Conservation (phyloP, 2,113 vertebrate genomes). For the Trematocara marginatum region DNA sequence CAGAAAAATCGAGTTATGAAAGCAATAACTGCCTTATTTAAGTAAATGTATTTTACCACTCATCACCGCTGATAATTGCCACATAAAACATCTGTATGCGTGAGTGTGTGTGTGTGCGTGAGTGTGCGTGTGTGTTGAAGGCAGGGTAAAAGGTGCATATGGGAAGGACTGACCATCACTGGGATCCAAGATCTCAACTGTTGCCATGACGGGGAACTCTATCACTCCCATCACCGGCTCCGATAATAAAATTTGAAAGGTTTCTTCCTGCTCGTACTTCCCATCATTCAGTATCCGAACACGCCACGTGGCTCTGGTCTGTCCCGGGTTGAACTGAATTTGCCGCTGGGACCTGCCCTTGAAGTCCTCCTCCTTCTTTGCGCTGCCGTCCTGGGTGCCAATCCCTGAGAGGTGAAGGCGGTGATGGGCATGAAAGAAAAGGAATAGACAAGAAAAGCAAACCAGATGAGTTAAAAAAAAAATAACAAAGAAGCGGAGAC, state of each 20-base stretch:
- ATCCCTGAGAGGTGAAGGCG: conserved; percentile 74
- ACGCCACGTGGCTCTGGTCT: conserved; percentile 81
- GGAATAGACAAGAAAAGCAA: not conserved
- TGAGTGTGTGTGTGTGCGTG: not conserved
- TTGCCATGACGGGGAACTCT: conserved; percentile 79
- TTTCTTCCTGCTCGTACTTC: conserved; percentile 83
- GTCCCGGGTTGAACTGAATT: conserved; percentile 94
- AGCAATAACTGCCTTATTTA: not conserved
- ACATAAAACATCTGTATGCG: not conserved
- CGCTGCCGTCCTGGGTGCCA: conserved; percentile 81
- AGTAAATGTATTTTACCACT: not conserved
- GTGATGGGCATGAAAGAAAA: not conserved
- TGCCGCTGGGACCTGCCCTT: conserved; percentile 87
- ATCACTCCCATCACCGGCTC: conserved; percentile 88
- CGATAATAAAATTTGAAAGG: conserved; percentile 85
- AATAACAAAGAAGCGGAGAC: not conserved
- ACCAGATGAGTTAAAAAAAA: not conserved
- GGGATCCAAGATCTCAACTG: conserved; percentile 88
- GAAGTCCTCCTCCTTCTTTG: conserved; percentile 86
- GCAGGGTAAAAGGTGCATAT: not conserved
- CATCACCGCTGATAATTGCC: not conserved
- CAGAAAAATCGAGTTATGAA: not conserved
- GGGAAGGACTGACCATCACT: conserved; percentile 79
- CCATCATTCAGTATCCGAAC: conserved; percentile 81
- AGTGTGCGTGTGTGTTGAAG: not conserved